Base-by-base conservation (phyloP, 2,797 vertebrate genomes). In the Chloroceryle amazona region DNA sequence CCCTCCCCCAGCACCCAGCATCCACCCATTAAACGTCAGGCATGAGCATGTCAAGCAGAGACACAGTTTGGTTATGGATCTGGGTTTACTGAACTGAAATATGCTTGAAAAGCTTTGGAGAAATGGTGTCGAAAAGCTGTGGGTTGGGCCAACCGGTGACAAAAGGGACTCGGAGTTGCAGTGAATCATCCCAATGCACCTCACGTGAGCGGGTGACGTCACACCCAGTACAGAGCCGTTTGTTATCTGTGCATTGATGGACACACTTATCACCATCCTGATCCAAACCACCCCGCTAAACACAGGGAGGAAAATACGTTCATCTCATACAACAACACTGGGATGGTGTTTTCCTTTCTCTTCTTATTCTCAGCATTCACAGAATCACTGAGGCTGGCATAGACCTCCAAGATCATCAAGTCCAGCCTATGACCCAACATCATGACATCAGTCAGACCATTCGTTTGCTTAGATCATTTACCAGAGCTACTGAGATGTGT, bases 131-230 rank as follows among this genome's bases (percentile, higher is more conserved):
- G 26, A 3, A 31, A 55, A 58, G 51, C 31, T 33, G 62, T 42
- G 29, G 62, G 61, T 25, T 71, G 76, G 88, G 75, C 44, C 4
- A 13, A 1, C 5, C 4, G 15, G 67, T 44, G 71, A 31, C 22
- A 61, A 68, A 85, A 70, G 60, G 63, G 67, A 19, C 8, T 11
- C 4, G 6, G 68, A 60, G 23, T 1, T 0, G 31, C 41, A 10
- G 47, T 57, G 81, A 89, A 89, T 62, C 90, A 73, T 81, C 81
- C 70, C 78, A 44, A 33, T 1, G 1, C 47, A 23, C 22, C 4
- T 2, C 63, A 54, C 1, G 2, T 9, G 79, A 5, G 44, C 7
- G 1, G 8, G 49, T 12, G 31, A 35, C 0, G 0, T 44, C 41
- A 9, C 54, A 11, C 71, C 47, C 82, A 6, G 35, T 14, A 33